These are phyloP conservation scores for Euplexia lucipara DNA, from an alignment of 2,888 invertebrate species.

Conservation along the genomic window DNA sequence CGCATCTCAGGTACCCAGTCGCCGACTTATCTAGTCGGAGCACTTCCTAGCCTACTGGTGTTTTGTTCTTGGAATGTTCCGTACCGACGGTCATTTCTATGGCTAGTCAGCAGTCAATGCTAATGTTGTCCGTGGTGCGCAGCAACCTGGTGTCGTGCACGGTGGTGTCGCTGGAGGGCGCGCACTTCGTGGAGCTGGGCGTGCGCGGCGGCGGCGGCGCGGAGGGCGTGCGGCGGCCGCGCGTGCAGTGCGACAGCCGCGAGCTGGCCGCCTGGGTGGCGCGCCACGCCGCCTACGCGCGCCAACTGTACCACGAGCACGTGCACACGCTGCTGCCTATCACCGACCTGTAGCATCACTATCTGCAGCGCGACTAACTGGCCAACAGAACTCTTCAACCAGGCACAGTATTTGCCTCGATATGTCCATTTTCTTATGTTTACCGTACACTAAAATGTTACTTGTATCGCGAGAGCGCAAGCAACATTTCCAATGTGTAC, in stretches of 20 bases:
- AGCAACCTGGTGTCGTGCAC: constrained; percentile 93
- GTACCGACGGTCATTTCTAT: too few relatives aligned
- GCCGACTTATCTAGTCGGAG: too few relatives aligned
- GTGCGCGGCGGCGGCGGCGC: constrained; percentile 87
- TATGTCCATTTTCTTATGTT: not conserved
- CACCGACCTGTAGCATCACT: not conserved
- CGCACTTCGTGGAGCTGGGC: constrained; percentile 94
- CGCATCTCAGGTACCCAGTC: too few relatives aligned
- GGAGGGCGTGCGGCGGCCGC: constrained; percentile 92
- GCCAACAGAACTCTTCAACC: not conserved
- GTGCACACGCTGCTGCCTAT: constrained; percentile 92
- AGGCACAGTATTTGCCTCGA: not conserved
- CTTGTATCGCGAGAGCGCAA: not conserved
- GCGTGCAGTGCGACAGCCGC: constrained; percentile 94
- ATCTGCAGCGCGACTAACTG: not conserved
- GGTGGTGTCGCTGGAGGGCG: constrained; percentile 89
- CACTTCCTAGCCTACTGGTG: too few relatives aligned
- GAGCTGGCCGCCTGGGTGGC: constrained; percentile 93
- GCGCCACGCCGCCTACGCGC: constrained; percentile 97
- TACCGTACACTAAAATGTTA: not conserved
- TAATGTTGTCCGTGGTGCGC: not conserved
- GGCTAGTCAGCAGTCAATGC: too few relatives aligned
- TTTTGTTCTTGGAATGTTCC: too few relatives aligned
- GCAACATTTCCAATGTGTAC: not conserved
- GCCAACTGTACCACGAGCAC: constrained; percentile 95